Conservation (phyloP, 2,797 vertebrate species). For the Helarctos malayanus region DNA sequence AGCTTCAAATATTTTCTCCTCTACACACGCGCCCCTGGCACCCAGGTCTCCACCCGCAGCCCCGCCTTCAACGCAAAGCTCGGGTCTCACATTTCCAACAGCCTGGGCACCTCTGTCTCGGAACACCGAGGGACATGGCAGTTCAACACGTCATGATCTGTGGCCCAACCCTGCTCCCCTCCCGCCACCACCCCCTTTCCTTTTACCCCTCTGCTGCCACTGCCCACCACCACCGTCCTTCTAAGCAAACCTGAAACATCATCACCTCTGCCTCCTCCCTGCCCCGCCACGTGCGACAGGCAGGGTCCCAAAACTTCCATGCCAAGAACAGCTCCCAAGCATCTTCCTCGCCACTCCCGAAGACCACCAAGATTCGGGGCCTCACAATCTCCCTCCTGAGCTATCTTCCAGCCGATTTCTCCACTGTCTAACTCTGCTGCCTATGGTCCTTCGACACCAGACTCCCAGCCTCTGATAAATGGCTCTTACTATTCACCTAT, state of each 20-base stretch:
- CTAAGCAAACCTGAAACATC: background rate
- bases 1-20: background rate
- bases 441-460: background rate
- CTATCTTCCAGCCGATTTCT: background rate
- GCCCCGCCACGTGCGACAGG: background rate
- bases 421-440: background rate
- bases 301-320: background rate
- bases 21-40: accelerated
- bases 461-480: background rate
- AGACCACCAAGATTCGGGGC: background rate
- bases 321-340: background rate
- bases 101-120: background rate
- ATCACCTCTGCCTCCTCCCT: background rate
- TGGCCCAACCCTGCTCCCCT: background rate
- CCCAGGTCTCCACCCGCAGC: background rate
- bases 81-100: background rate
- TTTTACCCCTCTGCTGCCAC: background rate
- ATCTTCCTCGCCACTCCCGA: background rate
- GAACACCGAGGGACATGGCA: background rate
- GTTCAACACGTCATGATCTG: background rate
- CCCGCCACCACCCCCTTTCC: background rate
- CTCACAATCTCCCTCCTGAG: background rate
- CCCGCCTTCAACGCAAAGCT: background rate
- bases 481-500: background rate
- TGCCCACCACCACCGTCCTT: background rate